phyloP scores from a whole-genome alignment of 2,113 vertebrate genomes.

The Cyanistes caeruleus region DNA sequence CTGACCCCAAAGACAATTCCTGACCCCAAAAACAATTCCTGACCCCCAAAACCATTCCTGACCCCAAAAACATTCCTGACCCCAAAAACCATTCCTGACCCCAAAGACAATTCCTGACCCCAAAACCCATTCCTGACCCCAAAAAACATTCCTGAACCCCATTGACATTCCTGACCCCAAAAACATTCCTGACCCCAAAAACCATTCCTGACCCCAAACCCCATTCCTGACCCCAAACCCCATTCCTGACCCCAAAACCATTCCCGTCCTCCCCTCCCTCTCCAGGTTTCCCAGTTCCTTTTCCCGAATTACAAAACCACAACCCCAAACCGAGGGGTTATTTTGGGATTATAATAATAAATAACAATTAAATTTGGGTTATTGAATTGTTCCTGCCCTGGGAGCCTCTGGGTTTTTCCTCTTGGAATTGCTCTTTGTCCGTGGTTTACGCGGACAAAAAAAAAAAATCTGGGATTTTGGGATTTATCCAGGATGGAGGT shows the following conservation, averaged over 20 bases:
- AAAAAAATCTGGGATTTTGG: no score
- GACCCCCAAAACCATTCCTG: rapidly evolving
- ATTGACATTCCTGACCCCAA: not conserved
- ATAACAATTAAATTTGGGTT: not conserved
- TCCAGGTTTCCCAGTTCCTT: not conserved
- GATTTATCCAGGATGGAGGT: no score
- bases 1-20: rapidly evolving
- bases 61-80: not conserved
- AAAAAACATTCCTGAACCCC: not conserved
- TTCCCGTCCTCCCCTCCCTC: not conserved
- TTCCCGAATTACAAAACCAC: not conserved
- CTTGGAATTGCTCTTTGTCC: not conserved
- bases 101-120: not conserved
- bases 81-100: not conserved
- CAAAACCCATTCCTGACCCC: not conserved
- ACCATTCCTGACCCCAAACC: not conserved
- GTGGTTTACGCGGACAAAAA: no score
- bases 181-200: not conserved
- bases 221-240: not conserved
- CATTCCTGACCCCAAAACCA: not conserved
- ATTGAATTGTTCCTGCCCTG: not conserved
- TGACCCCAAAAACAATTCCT: rapidly evolving
- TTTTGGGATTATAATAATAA: not conserved
- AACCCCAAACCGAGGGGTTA: not conserved
- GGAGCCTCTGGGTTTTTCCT: not conserved